Base-by-base conservation (phyloP, 2,797 vertebrate species). In the Crenuchus spilurus region DNA sequence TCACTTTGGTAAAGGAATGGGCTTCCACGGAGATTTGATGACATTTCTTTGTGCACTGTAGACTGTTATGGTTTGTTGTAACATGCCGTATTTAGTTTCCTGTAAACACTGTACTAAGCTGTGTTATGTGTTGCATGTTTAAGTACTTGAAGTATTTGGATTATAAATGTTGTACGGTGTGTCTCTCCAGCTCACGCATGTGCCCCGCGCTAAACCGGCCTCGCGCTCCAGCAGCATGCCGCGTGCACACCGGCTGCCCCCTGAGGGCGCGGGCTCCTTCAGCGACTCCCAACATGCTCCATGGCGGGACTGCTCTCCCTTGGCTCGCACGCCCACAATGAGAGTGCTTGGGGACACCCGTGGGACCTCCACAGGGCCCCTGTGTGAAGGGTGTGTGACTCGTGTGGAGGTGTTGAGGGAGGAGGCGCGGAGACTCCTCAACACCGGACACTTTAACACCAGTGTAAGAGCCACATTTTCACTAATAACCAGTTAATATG, bases 341-440 rank as follows among this genome's bases (percentile, higher is more conserved):
- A n/a, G 28, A n/a, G 52, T 5, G 52, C 16, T 13, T 22, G 9
- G 0, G 10, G 48, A 24, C 0, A 20, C 92, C 24, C 86, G 91
- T 0, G 89, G 90, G 70, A 92, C 91, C 2, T 92, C 95, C 20
- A 84, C 93, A 72, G 95, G 95, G 80, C 92, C 91, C 85, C 92
- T 92, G 84, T 99, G 97, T 80, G 96, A 97, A 81, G 96, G 95
- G 86, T 99, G 97, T 89, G 94, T 91, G 16, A 93, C 94, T 80
- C 94, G 94, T 85, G 92, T 98, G 78, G 94, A 94, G 78, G 93
- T 93, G 84, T 93, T 99, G 71, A 98, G 95, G 93, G 94, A 96
- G 72, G 95, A 98, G 81, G 97, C 97, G 0, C 90, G 96, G 68
- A 95, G 93, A 62, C 90, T 97, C 74, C 92, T 96, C n/a, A 90